A percentile compares a stretch with the other conserved stretches of the same genome.
Conservation (phyloP, 2,797 vertebrate genomes). For the Euphonia xanthogaster region DNA sequence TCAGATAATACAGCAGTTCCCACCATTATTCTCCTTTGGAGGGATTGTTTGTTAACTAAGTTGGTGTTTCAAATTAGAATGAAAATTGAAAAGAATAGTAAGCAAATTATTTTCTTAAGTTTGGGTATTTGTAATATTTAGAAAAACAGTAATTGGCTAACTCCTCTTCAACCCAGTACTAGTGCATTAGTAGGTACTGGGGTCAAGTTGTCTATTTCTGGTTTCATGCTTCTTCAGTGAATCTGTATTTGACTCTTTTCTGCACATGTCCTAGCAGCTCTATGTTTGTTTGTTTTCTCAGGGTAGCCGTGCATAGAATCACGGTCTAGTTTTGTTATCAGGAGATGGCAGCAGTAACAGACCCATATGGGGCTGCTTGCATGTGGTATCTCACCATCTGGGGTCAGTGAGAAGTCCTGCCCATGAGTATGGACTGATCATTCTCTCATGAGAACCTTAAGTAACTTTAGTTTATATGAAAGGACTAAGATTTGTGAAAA, state of each 20-base stretch:
- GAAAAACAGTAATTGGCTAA: not conserved
- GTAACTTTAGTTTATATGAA: not conserved
- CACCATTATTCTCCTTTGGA: conserved; percentile 45
- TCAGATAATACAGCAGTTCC: conserved; percentile 54
- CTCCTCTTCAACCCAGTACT: not conserved
- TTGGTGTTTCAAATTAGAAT: conserved; percentile 46
- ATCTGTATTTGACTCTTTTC: not conserved
- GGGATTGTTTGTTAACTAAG: not conserved
- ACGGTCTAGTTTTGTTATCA: not conserved
- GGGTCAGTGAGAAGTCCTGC: not conserved
- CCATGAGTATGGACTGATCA: accelerated
- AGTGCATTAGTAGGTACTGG: not conserved
- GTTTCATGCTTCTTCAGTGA: not conserved
- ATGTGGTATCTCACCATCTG: not conserved
- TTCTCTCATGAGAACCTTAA: not conserved
- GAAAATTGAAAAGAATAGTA: conserved; percentile 24
- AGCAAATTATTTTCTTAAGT: not conserved
- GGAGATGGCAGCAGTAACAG: not conserved
- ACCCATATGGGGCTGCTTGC: accelerated
- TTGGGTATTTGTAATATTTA: not conserved
- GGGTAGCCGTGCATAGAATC: not conserved
- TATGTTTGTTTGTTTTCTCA: not conserved
- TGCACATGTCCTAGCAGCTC: not conserved
- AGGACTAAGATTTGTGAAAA: not conserved
- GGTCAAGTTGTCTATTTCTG: not conserved